Percentiles rank a stretch among this genome's conserved stretches.
phyloP scores from a whole-genome alignment of 2,113 vertebrate species.

The Camelus bactrianus region DNA sequence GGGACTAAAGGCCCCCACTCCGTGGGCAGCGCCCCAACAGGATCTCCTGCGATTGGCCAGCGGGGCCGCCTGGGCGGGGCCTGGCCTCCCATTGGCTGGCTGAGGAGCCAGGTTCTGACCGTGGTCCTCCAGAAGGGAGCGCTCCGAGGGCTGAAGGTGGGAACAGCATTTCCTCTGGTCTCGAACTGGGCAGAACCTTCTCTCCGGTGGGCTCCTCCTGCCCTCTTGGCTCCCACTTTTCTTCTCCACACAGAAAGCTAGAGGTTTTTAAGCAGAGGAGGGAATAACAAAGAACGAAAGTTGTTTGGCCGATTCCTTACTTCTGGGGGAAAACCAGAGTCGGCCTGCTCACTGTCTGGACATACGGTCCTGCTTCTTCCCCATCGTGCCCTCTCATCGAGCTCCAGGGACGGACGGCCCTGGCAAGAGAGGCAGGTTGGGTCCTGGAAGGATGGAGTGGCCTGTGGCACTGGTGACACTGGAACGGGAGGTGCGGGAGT shows the following conservation, averaged over 20 bases:
- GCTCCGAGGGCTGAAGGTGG: accelerated
- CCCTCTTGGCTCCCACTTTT: background rate
- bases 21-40: background rate
- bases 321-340: background rate
- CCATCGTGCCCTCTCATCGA: background rate
- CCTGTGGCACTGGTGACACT: background rate
- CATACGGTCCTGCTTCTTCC: background rate
- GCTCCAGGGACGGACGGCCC: background rate
- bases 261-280: background rate
- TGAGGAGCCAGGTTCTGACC: background rate
- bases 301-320: background rate
- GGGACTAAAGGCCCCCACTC: background rate
- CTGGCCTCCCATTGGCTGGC: background rate
- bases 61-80: background rate
- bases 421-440: background rate
- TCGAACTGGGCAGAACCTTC: too few species aligned
- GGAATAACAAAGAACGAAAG: background rate
- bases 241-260: background rate
- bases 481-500: background rate
- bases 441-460: background rate
- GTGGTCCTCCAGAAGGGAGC: too few species aligned
- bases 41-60: background rate
- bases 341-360: too few species aligned
- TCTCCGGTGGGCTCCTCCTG: too few species aligned
- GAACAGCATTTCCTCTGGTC: accelerated